These are phyloP conservation scores for Synanthedon formicaeformis DNA, from an alignment of 2,888 invertebrate species.

Conservation along the genomic window DNA sequence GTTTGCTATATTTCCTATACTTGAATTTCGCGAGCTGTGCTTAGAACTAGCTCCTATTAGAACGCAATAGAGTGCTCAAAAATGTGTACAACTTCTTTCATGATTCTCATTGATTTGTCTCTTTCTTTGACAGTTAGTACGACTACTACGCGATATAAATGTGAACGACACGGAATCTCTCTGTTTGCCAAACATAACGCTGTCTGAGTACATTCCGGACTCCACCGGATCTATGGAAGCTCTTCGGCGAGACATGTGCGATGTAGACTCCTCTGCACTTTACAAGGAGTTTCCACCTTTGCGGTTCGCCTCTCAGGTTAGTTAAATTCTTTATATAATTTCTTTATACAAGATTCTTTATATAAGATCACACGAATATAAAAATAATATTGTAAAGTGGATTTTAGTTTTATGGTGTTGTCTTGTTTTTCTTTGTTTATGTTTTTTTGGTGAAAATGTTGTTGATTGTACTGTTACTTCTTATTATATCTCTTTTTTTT, in stretches of 20 bases:
- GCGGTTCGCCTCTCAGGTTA: conserved; percentile 48
- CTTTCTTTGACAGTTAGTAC: conserved; percentile 35
- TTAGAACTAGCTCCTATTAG: too few relatives aligned
- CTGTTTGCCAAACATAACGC: conserved; percentile 32
- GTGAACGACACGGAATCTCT: conserved; percentile 38
- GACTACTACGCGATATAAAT: conserved; percentile 47
- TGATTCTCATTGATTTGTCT: not conserved
- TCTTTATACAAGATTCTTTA: too few relatives aligned
- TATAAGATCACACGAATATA: too few relatives aligned
- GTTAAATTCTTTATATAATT: too few relatives aligned
- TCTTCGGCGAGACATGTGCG: conserved; percentile 35
- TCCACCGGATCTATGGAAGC: conserved; percentile 25
- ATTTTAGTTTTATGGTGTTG: too few relatives aligned
- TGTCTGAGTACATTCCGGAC: conserved; percentile 55
- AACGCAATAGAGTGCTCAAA: too few relatives aligned
- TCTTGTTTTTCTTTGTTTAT: too few relatives aligned
- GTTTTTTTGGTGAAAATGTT: too few relatives aligned
- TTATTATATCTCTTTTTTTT: too few relatives aligned
- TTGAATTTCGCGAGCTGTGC: not conserved
- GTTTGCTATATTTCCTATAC: not conserved
- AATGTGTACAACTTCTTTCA: too few relatives aligned
- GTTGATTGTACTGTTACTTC: too few relatives aligned
- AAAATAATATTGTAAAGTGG: too few relatives aligned
- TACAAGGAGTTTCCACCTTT: conserved; percentile 43
- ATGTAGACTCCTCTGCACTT: conserved; percentile 19